Base-by-base conservation (phyloP, 2,797 vertebrate genomes). In the Sorex maritimensis region DNA sequence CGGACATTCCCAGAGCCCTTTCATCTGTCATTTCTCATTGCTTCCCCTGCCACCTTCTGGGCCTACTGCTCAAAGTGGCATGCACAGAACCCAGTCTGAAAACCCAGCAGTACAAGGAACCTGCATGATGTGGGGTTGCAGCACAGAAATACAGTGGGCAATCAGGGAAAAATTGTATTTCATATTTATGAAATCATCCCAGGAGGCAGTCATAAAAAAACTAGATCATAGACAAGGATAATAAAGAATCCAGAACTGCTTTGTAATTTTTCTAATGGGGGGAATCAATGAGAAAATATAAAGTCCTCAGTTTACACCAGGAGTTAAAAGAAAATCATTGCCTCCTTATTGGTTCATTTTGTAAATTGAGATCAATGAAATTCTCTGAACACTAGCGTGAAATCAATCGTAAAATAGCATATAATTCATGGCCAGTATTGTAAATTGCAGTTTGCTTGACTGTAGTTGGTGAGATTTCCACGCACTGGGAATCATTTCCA, bases 401-500 rank as follows among this genome's bases (percentile, higher is more conserved):
- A 98, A 98, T 99, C 97, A 98, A 96, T 99, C 86, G 80, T 96
- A 97, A 98, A 98, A 97, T 96, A 98, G 88, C 95, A 88, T 96
- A 95, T 97, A 97, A 98, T 98, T 98, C 97, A 97, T 96, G 83
- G 34, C 92, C 82, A 86, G 68, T 97, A 97, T 97, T 98, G 95
- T 98, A 98, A 98, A 98, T 98, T 97, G 97, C 93, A 97, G 96
- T 97, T 98, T 96, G 84, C 95, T 96, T 98, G 97, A 98, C 97
- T 96, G 97, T 97, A 98, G 98, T 98, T 92, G 74, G 94, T 93
- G 91, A 96, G 95, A 96, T 97, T 98, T 98, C 86, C 85, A 44
- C 96, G 95, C 84, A 55, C 55, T 67, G 69, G 94, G 91, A 88
- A 98, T 95, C 92, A 65, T 98, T 98, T 98, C 97, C 96, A 92